phyloP scores from a whole-genome alignment of 2,888 invertebrate species.

The Scelioninae gen. 1 region DNA sequence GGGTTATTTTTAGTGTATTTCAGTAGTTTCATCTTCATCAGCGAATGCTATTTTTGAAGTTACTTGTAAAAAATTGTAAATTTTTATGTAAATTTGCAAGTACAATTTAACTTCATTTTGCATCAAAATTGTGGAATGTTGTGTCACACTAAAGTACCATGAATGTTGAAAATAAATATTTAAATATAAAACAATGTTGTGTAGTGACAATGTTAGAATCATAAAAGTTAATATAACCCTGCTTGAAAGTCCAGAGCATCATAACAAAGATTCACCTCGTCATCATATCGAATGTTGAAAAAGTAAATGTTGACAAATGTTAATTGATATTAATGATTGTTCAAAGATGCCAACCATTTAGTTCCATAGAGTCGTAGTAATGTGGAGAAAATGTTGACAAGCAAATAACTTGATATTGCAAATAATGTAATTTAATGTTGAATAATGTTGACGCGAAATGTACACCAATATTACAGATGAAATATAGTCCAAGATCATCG shows the following conservation, averaged over 20 bases:
- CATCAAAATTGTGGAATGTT: slow-evolving; percentile 1
- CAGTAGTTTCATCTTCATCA: no score
- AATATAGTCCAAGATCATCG: no score
- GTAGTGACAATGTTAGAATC: slow-evolving; percentile 31
- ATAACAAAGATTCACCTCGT: background rate
- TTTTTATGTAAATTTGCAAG: no score
- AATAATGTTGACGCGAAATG: slow-evolving; percentile 11
- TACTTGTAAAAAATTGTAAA: no score
- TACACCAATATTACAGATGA: slow-evolving; percentile 1
- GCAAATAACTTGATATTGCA: slow-evolving; percentile 18
- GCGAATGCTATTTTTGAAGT: no score
- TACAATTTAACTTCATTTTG: background rate
- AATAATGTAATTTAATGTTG: slow-evolving; percentile 39
- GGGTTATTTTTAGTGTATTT: background rate
- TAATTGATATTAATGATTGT: slow-evolving; percentile 31
- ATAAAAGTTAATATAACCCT: slow-evolving; percentile 6
- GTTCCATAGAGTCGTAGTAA: slow-evolving; percentile 23
- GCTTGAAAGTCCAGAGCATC: slow-evolving; percentile 11
- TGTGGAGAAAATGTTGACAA: slow-evolving; percentile 28
- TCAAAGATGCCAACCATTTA: background rate
- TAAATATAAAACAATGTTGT: slow-evolving; percentile 36
- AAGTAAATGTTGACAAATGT: slow-evolving; percentile 35
- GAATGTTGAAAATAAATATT: slow-evolving; percentile 32
- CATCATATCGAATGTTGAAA: slow-evolving; percentile 23
- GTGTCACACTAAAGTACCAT: slow-evolving; percentile 11